phyloP scores from a whole-genome alignment of 2,888 invertebrate species.

The Drosophila siamana region DNA sequence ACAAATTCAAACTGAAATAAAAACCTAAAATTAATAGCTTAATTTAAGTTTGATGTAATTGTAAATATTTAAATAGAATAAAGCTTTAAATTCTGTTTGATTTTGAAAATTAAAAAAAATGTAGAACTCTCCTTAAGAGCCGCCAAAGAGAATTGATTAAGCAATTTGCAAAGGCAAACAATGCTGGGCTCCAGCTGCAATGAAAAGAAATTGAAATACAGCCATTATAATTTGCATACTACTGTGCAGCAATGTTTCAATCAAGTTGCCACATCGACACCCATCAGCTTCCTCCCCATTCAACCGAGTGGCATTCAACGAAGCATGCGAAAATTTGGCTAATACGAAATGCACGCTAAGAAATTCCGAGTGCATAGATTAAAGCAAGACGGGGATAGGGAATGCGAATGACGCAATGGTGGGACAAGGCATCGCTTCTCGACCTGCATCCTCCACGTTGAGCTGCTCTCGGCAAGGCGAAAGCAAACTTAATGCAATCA shows the following conservation, averaged over 20 bases:
- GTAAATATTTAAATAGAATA: not conserved
- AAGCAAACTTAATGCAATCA: slow-evolving; percentile 81
- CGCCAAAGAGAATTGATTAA: slow-evolving; percentile 1
- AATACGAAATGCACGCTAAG: slow-evolving; percentile 76
- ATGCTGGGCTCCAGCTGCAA: not conserved
- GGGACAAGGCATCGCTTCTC: not conserved
- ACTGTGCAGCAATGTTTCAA: slow-evolving; percentile 60
- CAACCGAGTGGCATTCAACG: slow-evolving; percentile 57
- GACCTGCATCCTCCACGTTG: not conserved
- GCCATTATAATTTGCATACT: slow-evolving; percentile 19
- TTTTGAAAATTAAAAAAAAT: not conserved
- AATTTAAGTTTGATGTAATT: too few relatives aligned
- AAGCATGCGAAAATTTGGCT: slow-evolving; percentile 79
- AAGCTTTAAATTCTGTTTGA: not conserved
- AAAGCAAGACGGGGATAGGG: slow-evolving; percentile 39
- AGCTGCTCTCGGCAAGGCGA: slow-evolving; percentile 45
- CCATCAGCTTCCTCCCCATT: slow-evolving; percentile 19
- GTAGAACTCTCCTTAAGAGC: not conserved
- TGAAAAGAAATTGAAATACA: not conserved
- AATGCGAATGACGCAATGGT: too few relatives aligned
- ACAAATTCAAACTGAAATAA: too few relatives aligned
- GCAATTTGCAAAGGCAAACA: not conserved
- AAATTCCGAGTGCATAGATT: slow-evolving; percentile 77
- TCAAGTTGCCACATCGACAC: slow-evolving; percentile 37
- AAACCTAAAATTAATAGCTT: not conserved